Evolutionary conservation across 2,113 vertebrate species (phyloP), one percentile per base, ranked within the genome.

Genomic region (Heterotilapia buettikoferi): DNA sequence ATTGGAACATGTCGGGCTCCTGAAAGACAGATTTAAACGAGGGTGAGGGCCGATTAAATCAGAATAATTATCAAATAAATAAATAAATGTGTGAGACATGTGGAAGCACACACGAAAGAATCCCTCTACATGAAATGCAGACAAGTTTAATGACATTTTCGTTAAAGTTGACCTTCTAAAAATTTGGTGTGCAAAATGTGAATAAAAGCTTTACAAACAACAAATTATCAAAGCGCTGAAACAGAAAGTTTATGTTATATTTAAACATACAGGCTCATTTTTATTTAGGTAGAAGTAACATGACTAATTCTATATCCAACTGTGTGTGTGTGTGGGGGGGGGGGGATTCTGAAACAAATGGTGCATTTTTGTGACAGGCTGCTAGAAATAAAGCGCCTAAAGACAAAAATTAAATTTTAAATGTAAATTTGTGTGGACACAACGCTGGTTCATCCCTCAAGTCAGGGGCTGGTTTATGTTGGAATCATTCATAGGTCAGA

Each of bases 1-100:
- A 98, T 96, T 99, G 98, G 96, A 98, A 99, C 97, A 98, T 98
- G 95, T 99, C 99, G 1, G 98, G 97, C 76, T 99, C 98, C 99
- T 98, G 95, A 82, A 36, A 66, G 19, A 59, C 11, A 7, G 9
- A 68, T 31, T 73, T 45, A 73, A 45, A 73, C 13, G 1, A 50
- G 71, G 24, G 9, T 6, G 16, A 50, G 43, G 9, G 16, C 16
- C 16, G 4, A 78, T 29, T 18, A 47, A 76, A 76, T 47, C 6
- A 76, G 24, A 18, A 1, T 18, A 45, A 73, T 76, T 76, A 31
- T 6, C 43, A 73, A 29, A 73, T 73, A 45, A 73, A 47, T 38
- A 38, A 9, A 66, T 38, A 66, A 66, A 66, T 66, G 61, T 38
- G 61, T 21, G 61, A 66, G 19, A 40, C 36, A 9, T 9, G 36